phyloP scores from a whole-genome alignment of 35 echinoderm and acorn worm genomes.

The Stichopus chloronotus region DNA sequence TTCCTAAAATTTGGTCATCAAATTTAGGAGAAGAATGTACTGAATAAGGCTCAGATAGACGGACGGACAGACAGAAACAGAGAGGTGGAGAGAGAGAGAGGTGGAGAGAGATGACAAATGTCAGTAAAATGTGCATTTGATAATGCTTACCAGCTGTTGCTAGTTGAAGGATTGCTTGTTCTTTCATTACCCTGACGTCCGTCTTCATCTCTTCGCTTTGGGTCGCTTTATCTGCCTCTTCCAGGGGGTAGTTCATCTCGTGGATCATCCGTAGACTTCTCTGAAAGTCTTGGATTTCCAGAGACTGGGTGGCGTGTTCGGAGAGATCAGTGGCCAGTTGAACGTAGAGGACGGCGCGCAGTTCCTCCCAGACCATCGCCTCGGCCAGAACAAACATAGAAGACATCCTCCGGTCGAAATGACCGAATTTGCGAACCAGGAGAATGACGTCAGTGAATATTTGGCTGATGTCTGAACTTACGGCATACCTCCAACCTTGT shows the following conservation, averaged over 20 bases:
- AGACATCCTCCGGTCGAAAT: not conserved
- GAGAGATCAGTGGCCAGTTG: not conserved
- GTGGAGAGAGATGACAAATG: no score
- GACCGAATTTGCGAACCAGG: not conserved
- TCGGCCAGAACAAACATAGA: not conserved
- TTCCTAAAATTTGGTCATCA: no score
- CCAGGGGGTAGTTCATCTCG: conserved; percentile 2
- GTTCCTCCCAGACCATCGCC: not conserved
- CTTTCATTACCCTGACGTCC: not conserved
- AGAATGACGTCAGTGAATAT: not conserved
- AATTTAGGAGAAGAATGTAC: no score
- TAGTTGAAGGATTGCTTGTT: no score
- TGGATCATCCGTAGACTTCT: not conserved
- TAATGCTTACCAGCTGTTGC: no score
- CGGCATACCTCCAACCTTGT: not conserved
- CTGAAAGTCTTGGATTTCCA: conserved; percentile 6
- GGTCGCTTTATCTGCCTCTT: not conserved
- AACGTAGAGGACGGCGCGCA: not conserved
- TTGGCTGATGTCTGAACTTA: not conserved
- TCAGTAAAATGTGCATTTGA: no score
- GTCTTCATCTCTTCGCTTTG: not conserved
- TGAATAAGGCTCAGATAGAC: no score
- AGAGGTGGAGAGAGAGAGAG: no score
- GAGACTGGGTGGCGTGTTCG: not conserved
- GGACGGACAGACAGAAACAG: no score